Evolutionary conservation across 2,888 invertebrate species (phyloP), one percentile per base, ranked within the genome.

Genomic region (Octonoba sinensis): DNA sequence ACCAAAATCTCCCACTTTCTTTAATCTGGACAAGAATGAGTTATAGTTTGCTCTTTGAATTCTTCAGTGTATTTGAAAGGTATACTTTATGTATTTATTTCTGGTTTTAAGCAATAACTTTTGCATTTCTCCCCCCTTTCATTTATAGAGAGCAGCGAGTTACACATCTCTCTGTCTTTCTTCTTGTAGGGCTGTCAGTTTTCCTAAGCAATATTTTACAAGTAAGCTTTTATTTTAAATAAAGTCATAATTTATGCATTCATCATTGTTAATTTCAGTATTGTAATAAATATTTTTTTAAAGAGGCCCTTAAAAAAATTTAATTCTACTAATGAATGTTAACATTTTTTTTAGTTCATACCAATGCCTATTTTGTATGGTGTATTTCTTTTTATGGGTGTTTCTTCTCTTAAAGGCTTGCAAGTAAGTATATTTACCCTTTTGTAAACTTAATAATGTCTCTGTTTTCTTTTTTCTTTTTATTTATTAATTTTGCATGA

Each of bases 111-210:
- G 8, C 11, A 27, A 27, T 8, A 36, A 1, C 3, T 36, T 8
- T 36, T 4, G 6, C 11, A 36, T 36, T 36, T 36, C 11, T 3
- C 36, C 11, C 27, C 6, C 6, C 49, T n/a, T 47, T 47, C 20
- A 11, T 69, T 75, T 51, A 16, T 54, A 83, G 86, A 87, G 90
- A 87, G 73, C 90, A 90, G 85, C 87, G 90, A 70, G 87, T 90
- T 15, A 90, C 90, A 11, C 90, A 89, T 44, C 85, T 90, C n/a
- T 83, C 87, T 47, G 89, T 90, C 15, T 90, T 90, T 85, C 78
- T 90, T 16, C 87, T 90, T 76, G 89, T 91, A 83, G 90, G 90
- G 4, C 83, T 89, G 3, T 90, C 90, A 22, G 89, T 90, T 0
- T 85, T 90, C 49, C 86, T 90, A 73, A 90, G 90, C 8, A 86